Base-by-base conservation (phyloP, 2,113 vertebrate genomes). In the Apteryx mantelli region DNA sequence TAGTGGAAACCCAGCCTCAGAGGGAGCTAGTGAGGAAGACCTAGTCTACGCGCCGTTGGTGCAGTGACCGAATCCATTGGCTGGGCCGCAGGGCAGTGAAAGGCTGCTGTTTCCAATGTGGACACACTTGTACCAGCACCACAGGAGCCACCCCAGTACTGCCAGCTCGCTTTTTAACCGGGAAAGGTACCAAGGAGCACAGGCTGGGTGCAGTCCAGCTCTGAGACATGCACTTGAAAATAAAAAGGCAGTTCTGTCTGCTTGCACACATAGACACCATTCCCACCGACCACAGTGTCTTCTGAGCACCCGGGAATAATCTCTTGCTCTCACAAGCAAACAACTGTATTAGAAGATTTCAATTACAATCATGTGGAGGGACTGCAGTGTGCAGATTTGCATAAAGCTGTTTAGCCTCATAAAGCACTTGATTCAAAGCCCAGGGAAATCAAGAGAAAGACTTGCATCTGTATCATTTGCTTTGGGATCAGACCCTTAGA, bases 381-480 rank as follows among this genome's bases (percentile, higher is more conserved):
- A 65, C 42, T 34, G 28, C 42, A 66, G 66, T 19, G 1, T 28
- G 40, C 0, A 0, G 75, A 97, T 93, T 89, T 93, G 66, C 58
- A 53, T 74, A 65, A 82, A 95, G 89, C 81, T 83, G 60, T 87
- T 89, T 80, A 89, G 82, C n/a, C 10, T 92, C 77, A 63, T 68
- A 83, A 88, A 88, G 50, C 56, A 86, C 70, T 82, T 58, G 58
- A 94, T 91, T 88, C 48, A 91, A 95, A 92, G 53, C 75, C 28
- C 64, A 87, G 44, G 40, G 30, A 93, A 95, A 93, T 89, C 91
- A 82, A 91, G 77, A 46, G 9, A 32, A 87, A 88, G n/a, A 46
- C 79, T 55, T 70, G n/a, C 53, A 85, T 80, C 66, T 79, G 3
- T 73, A 69, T 69, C 0, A 55, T 53, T 50, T 89, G 48, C 21